These are phyloP conservation scores for Glyptemys insculpta DNA, from an alignment of 2,797 vertebrate genomes.

Conservation along the genomic window DNA sequence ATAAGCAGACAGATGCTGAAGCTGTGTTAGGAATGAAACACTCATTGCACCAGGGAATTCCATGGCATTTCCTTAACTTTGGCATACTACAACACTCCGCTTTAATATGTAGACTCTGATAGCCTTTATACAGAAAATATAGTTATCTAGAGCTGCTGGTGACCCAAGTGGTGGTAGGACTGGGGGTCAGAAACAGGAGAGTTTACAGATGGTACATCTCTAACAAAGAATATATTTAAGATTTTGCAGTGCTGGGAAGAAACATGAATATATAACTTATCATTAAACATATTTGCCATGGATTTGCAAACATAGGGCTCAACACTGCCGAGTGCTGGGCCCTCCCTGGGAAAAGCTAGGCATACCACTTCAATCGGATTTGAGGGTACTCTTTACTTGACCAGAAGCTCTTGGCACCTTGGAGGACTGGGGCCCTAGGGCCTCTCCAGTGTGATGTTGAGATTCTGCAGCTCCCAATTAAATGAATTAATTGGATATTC, in stretches of 20 bases:
- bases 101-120: not conserved
- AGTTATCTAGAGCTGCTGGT: not conserved
- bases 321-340: not conserved
- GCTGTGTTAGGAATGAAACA: not conserved
- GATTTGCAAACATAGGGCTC: not conserved
- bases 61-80: constrained; percentile 20
- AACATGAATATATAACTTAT: not conserved
- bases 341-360: not conserved
- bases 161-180: not conserved
- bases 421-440: too few relatives aligned
- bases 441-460: not conserved
- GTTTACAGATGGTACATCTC: not conserved
- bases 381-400: not conserved
- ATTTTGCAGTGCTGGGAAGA: not conserved
- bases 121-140: too few relatives aligned
- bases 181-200: not conserved
- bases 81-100: not conserved
- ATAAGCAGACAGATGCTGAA: not conserved
- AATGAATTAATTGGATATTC: not conserved
- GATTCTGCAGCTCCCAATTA: not conserved
- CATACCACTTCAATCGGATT: not conserved
- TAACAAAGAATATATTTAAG: not conserved
- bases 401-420: too few relatives aligned
- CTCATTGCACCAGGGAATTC: not conserved
- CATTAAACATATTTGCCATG: not conserved